Evolutionary conservation across 2,113 vertebrate genomes (phyloP), one percentile per base, ranked within the genome.

Genomic region (Paraplagusia blochii): DNA sequence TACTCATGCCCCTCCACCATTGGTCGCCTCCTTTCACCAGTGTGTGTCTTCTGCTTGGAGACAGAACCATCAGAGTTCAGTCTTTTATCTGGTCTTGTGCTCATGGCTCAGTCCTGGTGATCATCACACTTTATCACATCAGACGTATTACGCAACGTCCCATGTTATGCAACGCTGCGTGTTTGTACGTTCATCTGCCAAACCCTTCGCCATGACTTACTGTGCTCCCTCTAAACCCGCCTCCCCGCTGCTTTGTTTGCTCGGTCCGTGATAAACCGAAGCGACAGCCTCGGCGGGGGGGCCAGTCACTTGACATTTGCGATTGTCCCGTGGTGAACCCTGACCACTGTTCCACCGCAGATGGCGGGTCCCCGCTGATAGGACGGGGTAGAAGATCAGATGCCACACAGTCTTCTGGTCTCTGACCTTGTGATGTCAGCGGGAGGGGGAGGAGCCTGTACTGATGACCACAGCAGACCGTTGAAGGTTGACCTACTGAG

Each of bases 21-120:
- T 90, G 87, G 88, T 75, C 87, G 81, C 69, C 79, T 61, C 14
- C 72, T 61, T 77, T 73, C 49, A 58, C 83, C 74, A 72, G 72
- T 82, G 73, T 65, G 67, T 33, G 45, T 86, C 87, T 88, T 89
- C 86, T 90, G 88, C 88, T 86, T 63, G 5, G 88, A 89, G 81
- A 89, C 88, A 88, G 82, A 79, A 74, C 69, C 74, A 63, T 65
- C 48, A 76, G 64, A 71, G 49, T 63, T 66, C 57, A 42, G 4
- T 6, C 43, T 17, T 19, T 17, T 35, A 53, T 17, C 33, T 11
- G 13, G 36, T 47, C 36, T 33, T 58, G 44, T 51, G 44, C 63
- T 49, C 44, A 62, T n/a, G 17, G 1, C 39, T 18, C 57, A 52
- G 17, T 65, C 63, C 52, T 53, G 43, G 50, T 48, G 44, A 72